Base-by-base conservation (phyloP, 2,797 vertebrate genomes). In the Crypturellus tataupa region DNA sequence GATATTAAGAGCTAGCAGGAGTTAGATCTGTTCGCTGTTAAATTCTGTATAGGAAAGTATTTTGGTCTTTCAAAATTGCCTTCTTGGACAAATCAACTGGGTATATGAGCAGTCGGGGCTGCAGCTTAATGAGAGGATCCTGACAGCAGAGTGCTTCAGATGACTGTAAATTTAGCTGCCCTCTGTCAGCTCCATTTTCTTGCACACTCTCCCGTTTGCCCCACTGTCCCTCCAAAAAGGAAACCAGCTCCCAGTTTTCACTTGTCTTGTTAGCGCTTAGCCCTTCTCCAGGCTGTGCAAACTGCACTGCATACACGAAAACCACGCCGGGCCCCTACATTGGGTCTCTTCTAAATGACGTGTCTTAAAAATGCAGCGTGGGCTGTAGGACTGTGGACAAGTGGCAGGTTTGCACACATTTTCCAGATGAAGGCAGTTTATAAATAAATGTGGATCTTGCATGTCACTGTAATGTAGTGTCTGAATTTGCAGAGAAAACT, bases 391-490 rank as follows among this genome's bases (percentile, higher is more conserved):
- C 76, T 80, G 70, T 25, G 15, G 47, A 79, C 58, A 69, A 72
- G 42, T 63, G 80, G 62, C 35, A 92, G 29, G 6, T 82, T 83
- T 56, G 10, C 63, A 15, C 46, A 25, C 8, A 14, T 69, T 71
- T 94, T 94, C 56, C 77, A 81, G 79, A 91, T 83, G 31, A 77
- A 72, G 27, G 63, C 20, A 29, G 9, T 65, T 91, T 78, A 72
- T 80, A 68, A 72, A 68, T 93, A 76, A 69, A 64, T 94, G 67
- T 46, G 44, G 33, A 62, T 90, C 49, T 67, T 58, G 53, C 13
- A 31, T 83, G 44, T 59, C 18, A 46, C 21, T 53, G 88, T 80
- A 60, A 44, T 65, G 33, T 33, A 27, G n/a, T 47, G 5, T 89
- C 80, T 3, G 2, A 78, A 59, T 72, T 80, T 89, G 72, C 42